Evolutionary conservation across 2,113 vertebrate species (phyloP), one percentile per base, ranked within the genome.

Genomic region (Rhinogobius similis): DNA sequence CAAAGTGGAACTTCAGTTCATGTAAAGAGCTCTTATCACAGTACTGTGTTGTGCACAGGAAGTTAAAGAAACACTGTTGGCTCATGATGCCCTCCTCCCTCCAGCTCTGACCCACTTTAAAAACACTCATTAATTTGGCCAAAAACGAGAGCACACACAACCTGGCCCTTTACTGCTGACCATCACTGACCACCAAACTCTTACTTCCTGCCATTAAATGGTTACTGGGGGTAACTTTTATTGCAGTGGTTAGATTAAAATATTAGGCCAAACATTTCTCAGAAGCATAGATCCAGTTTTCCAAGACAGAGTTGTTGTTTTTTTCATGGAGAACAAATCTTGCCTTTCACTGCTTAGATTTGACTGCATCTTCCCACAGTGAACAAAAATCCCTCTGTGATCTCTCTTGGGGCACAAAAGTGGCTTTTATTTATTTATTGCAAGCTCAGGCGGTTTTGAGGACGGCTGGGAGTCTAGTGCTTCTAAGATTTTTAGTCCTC

Each of bases 371-470:
- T 90, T 90, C 88, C 87, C 86, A 89, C 87, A 77, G 50, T 14
- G 82, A 85, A 88, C 88, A 91, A 83, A 84, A 87, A 81, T 73
- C 83, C 79, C 81, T 87, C 86, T 90, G 87, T 91, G 82, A 88
- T 85, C 82, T 78, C 79, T 86, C 81, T 32, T 10, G 73, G 72
- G 82, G 76, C 75, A 88, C 87, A 90, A 79, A 81, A 86, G 82
- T 88, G 81, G 76, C 86, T 87, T 88, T 88, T 85, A 88, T 83
- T 86, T 85, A 79, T 87, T 84, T 83, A 85, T 82, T 81, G 74
- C 77, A 68, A 21, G 32, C 74, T 64, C 71, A 71, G 81, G 69
- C 84, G 20, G 80, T 76, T 65, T 77, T 67, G 80, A 81, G 83
- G 68, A 61, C 55, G 63, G 62, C 77, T 65, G 62, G 71, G 76